phyloP scores from a whole-genome alignment of 2,113 vertebrate species.

The Ameiurus melas region DNA sequence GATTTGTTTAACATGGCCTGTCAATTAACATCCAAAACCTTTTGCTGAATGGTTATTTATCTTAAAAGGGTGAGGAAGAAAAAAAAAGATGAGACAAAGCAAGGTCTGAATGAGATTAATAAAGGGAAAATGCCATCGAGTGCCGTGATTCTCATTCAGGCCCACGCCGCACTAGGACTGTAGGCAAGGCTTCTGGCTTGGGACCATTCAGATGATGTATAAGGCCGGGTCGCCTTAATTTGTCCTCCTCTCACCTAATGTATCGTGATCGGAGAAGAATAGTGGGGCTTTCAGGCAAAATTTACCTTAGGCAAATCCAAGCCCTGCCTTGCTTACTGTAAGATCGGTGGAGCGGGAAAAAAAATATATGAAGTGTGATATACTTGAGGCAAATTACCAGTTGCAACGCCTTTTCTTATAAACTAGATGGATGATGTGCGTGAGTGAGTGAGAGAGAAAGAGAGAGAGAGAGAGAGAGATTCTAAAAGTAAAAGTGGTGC shows the following conservation, averaged over 20 bases:
- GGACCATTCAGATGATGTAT: constrained; percentile 34
- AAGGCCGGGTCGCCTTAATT: constrained; percentile 6
- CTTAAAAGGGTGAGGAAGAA: constrained; percentile 48
- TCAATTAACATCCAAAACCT: constrained; percentile 78
- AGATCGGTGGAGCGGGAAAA: constrained; percentile 54
- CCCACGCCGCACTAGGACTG: constrained; percentile 2
- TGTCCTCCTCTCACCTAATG: constrained; percentile 30
- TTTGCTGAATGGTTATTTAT: constrained; percentile 71
- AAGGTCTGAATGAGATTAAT: constrained; percentile 66
- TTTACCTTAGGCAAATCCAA: constrained; percentile 2
- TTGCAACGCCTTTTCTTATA: constrained; percentile 48
- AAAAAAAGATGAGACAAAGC: constrained; percentile 65
- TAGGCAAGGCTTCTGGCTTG: constrained; percentile 26
- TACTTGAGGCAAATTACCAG: constrained; percentile 14
- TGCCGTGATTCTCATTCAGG: constrained; percentile 37
- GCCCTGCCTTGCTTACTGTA: neutral
- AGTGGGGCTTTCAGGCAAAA: constrained; percentile 10
- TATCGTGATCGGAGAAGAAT: constrained; percentile 16
- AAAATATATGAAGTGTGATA: constrained; percentile 54
- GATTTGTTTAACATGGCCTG: constrained; percentile 79
- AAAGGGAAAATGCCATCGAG: constrained; percentile 67
- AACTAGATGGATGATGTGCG: neutral
- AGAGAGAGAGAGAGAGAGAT: neutral
- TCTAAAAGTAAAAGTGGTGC: neutral
- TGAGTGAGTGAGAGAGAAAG: neutral